Evolutionary conservation across 1,140 invertebrate genomes (phyloP), one percentile per base, ranked within the genome.

Genomic region (Rhizoglyphus robini): DNA sequence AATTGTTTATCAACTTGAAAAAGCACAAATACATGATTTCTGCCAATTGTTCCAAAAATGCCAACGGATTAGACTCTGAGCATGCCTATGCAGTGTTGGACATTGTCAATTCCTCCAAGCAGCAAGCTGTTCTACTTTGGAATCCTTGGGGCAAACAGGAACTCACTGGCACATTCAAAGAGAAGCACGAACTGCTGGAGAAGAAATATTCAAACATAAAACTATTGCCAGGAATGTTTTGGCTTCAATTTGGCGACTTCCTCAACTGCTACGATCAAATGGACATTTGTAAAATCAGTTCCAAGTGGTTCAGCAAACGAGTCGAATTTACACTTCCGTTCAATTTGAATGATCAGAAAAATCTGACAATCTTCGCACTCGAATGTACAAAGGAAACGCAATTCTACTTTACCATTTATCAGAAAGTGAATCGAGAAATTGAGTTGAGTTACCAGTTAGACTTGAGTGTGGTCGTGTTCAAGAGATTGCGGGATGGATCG

Each of bases 121-220:
- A 60, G 27, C 1, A 32, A 2, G 30, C 3, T n/a, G 11, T 60
- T 2, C 29, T 60, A 20, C 29, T 60, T 11, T 15, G 15, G 2
- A 60, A 60, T 60, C 58, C 58, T 20, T 60, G 58, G 58, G 58
- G 58, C 15, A n/a, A 46, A n/a, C 58, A 60, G 29, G 1, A 34
- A 46, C 29, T 60, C n/a, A 3, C 3, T 1, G 58, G 58, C 15
- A n/a, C n/a, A 27, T 27, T 32, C 2, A 2, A 1, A 23, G 1
- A 32, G 13, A 38, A 3, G 4, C 1, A 60, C 29, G 3, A 20
- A 2, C 1, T 1, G 13, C 13, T 60, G 4, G 13, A 15, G 51
- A 54, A 5, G 5, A 54, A 54, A 46, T n/a, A n/a, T n/a, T n/a
- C n/a, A n/a, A n/a, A n/a, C n/a, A n/a, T n/a, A n/a, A 60, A 60